Base-by-base conservation (phyloP, 1,140 invertebrate genomes). In the Bilobella aurantiaca region DNA sequence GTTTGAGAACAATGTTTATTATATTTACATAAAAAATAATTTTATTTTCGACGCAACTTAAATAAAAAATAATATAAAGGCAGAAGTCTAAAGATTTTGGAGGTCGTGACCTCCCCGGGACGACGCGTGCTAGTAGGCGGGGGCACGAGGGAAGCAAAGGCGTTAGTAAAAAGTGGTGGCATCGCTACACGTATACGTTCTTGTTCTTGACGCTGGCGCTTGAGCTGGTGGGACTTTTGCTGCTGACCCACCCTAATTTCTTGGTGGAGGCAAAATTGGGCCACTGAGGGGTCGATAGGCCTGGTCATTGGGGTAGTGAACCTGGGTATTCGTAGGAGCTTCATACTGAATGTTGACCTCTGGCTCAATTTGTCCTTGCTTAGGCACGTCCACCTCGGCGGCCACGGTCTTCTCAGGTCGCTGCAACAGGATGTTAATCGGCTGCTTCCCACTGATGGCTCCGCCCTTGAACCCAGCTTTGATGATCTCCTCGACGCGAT, bases 351-450 rank as follows among this genome's bases (percentile, higher is more conserved):
- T 29, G 53, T 63, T 67, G 49, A 67, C 65, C 8, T 42, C 21
- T 1, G 65, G 65, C 21, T 18, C 61, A 23, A 37, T 31, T 30
- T 30, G 27, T 2, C 3, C 2, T 12, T 56, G 53, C 27, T 62
- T 63, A n/a, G 16, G 46, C 37, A n/a, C 47, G 30, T 63, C 65
- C 12, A 58, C 53, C 32, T 67, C 59, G 27, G 65, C 65, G n/a
- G 64, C 60, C 27, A 56, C 47, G 60, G 59, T 67, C 31, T 67
- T 63, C 34, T 67, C 60, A 5, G 65, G 65, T 42, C 56, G 62
- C 65, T 67, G 64, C n/a, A 67, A 60, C 65, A 62, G 32, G 46
- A 67, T 53, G 49, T 67, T 67, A 58, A 67, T 59, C 14, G 25
- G 29, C 29, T 63, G 27, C 3, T 63, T 42, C 2, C 49, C 65